Conservation (phyloP, 2,113 vertebrate species). For the Gymnorhina tibicen region DNA sequence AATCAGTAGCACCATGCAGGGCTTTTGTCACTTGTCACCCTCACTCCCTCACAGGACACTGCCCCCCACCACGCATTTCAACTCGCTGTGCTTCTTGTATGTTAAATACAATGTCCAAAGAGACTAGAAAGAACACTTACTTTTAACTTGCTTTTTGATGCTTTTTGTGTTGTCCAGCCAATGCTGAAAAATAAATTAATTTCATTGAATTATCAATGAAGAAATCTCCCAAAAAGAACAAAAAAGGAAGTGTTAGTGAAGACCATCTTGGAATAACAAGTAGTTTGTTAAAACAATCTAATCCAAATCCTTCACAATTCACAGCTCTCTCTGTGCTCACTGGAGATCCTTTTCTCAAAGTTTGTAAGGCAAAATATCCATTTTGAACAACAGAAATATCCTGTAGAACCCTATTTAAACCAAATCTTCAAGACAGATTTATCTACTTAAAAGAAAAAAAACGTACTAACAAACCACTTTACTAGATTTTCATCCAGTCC, state of each 20-base stretch:
- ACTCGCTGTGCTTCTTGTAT: background rate
- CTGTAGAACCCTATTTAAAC: background rate
- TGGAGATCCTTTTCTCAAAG: background rate
- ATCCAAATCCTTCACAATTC: background rate
- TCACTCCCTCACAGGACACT: background rate
- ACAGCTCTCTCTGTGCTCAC: background rate
- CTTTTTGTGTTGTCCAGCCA: conserved; percentile 98
- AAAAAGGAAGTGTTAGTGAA: background rate
- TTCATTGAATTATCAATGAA: background rate
- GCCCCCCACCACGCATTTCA: background rate
- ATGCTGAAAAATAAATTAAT: conserved; percentile 78
- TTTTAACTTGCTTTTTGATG: conserved; percentile 99
- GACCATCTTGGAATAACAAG: background rate
- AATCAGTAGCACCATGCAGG: background rate
- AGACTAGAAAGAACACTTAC: conserved; percentile 78
- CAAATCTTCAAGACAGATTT: background rate
- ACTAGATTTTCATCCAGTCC: background rate
- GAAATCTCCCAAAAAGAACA: background rate
- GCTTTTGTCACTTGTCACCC: background rate
- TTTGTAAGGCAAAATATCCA: background rate
- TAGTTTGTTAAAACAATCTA: background rate
- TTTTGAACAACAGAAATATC: background rate
- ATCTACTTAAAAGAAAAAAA: background rate
- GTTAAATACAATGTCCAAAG: background rate
- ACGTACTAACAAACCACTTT: background rate